Evolutionary conservation across 2,113 vertebrate genomes (phyloP), one percentile per base, ranked within the genome.

Genomic region (Scatophagus argus): DNA sequence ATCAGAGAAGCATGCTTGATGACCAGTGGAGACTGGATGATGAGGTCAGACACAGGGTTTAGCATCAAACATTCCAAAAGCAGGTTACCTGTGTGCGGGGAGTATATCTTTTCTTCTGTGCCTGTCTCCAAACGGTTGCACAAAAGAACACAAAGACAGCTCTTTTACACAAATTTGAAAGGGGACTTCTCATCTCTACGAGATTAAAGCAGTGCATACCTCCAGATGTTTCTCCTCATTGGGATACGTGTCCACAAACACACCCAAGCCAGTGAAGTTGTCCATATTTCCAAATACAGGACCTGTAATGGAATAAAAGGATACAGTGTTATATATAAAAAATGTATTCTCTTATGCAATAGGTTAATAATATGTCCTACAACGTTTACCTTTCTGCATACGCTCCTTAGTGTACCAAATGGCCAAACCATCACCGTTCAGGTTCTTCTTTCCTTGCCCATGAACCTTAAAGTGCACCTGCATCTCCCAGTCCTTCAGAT

Each of bases 141-240:
- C 92, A 94, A 90, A 89, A 94, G 86, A 90, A 93, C 88, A 95
- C 87, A 90, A 87, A 85, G 51, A 87, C 43, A 89, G 47, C 32
- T 60, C 60, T 63, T 89, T 92, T 89, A 87, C 79, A 92, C 34
- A 88, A 54, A 31, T 67, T 39, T 82, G 74, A 44, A 44, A 51
- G 3, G 65, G 49, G 38, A 44, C 29, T 38, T 34, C 16, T 19
- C 19, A 65, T 1, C 13, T 12, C 12, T 44, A 12, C 34, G 19
- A 43, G 13, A 58, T 49, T 5, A 43, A 6, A 74, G 32, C 21
- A 59, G 56, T 38, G 29, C 95, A 83, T 95, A 99, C 98, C 96
- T 99, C 98, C 58, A 98, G 92, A 62, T 97, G 95, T 82, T 99
- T 99, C 93, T 99, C 98, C 92, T 99, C 98, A 16, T 99, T 99